Conservation (phyloP, 2,888 invertebrate species). For the Pilophorus perplexus region DNA sequence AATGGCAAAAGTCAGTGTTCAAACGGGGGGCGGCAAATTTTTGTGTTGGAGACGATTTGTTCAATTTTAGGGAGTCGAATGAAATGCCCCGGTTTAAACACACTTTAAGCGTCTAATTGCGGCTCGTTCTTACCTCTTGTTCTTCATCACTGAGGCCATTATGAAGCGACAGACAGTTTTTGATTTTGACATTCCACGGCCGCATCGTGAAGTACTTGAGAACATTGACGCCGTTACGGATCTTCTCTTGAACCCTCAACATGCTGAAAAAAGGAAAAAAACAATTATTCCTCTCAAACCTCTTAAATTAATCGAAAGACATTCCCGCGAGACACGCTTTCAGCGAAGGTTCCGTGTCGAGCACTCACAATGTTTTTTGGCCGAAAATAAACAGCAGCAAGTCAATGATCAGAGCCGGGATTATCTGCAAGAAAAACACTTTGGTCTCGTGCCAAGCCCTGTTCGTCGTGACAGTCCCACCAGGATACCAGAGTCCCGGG, state of each 20-base stretch:
- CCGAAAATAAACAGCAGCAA: conserved; percentile 64
- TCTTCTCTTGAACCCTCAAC: conserved; percentile 63
- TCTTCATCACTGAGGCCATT: conserved; percentile 59
- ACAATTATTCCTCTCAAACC: too few species aligned
- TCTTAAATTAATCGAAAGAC: too few species aligned
- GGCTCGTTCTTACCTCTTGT: conserved; percentile 53
- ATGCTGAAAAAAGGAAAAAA: too few species aligned
- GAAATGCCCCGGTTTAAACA: too few species aligned
- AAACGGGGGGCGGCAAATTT: too few species aligned
- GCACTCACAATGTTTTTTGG: conserved; percentile 74
- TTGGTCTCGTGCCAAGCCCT: conserved; percentile 64
- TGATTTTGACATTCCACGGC: conserved; percentile 73
- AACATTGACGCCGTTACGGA: conserved; percentile 62
- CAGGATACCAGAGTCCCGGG: conserved; percentile 74
- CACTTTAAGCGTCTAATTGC: too few species aligned
- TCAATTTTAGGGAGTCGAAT: too few species aligned
- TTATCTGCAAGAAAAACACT: conserved; percentile 67
- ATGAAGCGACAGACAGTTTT: conserved; percentile 59
- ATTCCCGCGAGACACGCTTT: too few species aligned
- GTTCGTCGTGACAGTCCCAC: conserved; percentile 69
- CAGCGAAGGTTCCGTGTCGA: too few species aligned
- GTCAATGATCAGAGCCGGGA: conserved; percentile 78
- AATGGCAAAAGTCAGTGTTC: too few species aligned
- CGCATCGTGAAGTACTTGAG: conserved; percentile 78
- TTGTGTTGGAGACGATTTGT: too few species aligned